Evolutionary conservation across 2,888 invertebrate species (phyloP).

Genomic region (Carcina quercana): DNA sequence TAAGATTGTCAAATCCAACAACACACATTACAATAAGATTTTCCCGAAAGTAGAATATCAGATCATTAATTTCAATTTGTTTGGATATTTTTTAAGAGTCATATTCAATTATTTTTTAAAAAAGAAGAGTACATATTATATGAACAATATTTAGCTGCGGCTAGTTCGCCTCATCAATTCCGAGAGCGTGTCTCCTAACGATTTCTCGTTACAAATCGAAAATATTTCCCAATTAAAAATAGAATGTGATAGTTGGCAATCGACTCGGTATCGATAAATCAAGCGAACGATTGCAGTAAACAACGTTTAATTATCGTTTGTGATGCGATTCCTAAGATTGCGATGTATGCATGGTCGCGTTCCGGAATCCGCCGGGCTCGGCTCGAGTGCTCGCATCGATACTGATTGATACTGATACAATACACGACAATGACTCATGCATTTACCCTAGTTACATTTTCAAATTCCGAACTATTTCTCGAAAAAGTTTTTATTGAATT

Average conservation of each 20-base stretch:
- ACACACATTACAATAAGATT: no score
- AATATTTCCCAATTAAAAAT: constrained; percentile 28
- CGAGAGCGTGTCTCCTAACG: no score
- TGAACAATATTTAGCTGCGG: no score
- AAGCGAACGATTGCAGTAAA: constrained; percentile 26
- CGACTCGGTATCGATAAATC: constrained; percentile 28
- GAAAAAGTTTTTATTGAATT: background rate
- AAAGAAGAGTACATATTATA: no score
- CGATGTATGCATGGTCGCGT: constrained; percentile 13
- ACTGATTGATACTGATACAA: constrained; percentile 24
- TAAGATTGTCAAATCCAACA: no score
- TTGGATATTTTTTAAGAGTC: no score
- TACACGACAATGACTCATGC: constrained; percentile 25
- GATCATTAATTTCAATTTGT: no score
- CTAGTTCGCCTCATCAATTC: no score
- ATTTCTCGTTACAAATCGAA: constrained; percentile 17
- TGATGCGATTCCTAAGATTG: constrained; percentile 9
- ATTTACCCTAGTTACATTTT: constrained; percentile 24
- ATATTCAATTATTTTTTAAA: no score
- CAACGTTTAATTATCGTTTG: constrained; percentile 17
- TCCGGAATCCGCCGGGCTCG: constrained; percentile 22
- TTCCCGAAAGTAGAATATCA: no score
- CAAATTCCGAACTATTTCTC: background rate
- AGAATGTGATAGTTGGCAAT: constrained; percentile 22
- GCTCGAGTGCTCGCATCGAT: constrained; percentile 16